Evolutionary conservation across 2,797 vertebrate genomes (phyloP).

Genomic region (Silurus lanzhouensis): DNA sequence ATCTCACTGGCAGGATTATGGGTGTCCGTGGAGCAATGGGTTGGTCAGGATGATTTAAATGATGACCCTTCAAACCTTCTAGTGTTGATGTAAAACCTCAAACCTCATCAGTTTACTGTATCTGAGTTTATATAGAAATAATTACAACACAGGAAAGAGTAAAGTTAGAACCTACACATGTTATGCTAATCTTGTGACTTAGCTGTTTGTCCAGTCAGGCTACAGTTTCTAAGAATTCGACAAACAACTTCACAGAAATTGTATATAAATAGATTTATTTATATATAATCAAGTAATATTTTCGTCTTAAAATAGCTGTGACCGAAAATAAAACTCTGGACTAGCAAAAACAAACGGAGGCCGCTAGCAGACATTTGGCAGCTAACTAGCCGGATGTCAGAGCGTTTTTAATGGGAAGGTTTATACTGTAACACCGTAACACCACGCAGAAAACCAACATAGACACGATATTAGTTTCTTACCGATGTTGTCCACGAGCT

Average conservation of each 20-base stretch:
- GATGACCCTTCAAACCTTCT: background rate
- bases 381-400: background rate
- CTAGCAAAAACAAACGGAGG: background rate
- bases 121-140: background rate
- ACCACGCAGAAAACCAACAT: background rate
- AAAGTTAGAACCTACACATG: background rate
- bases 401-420: background rate
- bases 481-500: background rate
- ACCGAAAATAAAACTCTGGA: background rate
- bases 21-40: too few species aligned
- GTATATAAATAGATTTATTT: too few species aligned
- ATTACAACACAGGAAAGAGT: background rate
- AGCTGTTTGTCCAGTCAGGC: background rate
- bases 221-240: background rate
- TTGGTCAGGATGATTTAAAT: too few species aligned
- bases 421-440: too few species aligned
- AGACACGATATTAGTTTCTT: background rate
- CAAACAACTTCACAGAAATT: too few species aligned
- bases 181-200: too few species aligned
- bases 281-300: too few species aligned
- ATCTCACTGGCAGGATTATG: too few species aligned
- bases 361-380: background rate
- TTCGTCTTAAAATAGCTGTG: background rate
- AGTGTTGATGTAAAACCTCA: background rate
- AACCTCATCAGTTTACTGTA: background rate